A percentile compares a stretch with the other conserved stretches of the same genome.
Evolutionary conservation across 2,888 invertebrate genomes (phyloP).

Genomic region (Tiphia femorata): DNA sequence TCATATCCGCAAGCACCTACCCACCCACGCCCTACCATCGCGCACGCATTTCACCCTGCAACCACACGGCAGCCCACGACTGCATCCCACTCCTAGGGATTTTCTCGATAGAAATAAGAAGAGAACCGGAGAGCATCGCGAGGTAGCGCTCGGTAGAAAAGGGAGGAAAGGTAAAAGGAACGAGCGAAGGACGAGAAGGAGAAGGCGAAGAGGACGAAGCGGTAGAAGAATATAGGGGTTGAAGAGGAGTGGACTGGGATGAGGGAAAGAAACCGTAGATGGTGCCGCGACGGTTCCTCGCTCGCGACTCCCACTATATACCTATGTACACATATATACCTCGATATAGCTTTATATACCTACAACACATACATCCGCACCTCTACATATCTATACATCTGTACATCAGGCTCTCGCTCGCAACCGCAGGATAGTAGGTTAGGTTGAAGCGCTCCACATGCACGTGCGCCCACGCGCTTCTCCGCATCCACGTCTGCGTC

Average conservation of each 20-base stretch:
- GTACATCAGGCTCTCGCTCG: constrained; percentile 12
- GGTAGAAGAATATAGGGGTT: no score
- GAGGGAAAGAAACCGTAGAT: neutral
- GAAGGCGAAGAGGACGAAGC: constrained; percentile 3
- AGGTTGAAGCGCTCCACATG: constrained; percentile 9
- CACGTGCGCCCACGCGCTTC: neutral
- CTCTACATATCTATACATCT: neutral
- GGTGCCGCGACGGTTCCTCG: neutral
- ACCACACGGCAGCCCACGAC: neutral
- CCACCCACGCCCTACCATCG: no score
- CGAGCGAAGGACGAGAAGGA: neutral
- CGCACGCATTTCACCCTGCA: no score
- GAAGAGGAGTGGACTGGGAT: neutral
- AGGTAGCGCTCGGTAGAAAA: neutral
- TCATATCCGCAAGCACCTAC: no score
- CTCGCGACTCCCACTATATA: neutral
- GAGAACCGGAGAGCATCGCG: neutral
- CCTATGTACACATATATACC: neutral
- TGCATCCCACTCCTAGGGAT: neutral
- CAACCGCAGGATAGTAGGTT: constrained; percentile 19
- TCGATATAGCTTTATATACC: neutral
- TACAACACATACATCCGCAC: neutral
- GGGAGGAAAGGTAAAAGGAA: neutral
- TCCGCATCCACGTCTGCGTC: neutral
- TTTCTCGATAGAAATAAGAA: neutral